These are phyloP conservation scores for Gandaritis pyraliata DNA, from an alignment of 2,888 invertebrate genomes.

Conservation along the genomic window DNA sequence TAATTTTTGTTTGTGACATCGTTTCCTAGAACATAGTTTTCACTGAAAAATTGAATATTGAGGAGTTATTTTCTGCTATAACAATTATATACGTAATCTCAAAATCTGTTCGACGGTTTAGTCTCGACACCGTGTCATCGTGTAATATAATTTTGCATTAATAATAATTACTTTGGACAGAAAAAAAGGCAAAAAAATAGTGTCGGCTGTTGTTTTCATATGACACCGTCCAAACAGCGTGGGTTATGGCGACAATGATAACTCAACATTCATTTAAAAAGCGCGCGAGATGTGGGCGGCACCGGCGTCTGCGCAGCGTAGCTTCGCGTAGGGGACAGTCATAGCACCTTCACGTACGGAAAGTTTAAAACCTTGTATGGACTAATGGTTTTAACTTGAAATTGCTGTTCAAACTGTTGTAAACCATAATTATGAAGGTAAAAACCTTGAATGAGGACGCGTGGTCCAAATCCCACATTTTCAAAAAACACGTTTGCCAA, in stretches of 20 bases:
- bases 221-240: conserved; percentile 47
- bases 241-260: conserved; percentile 74
- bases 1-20: neutral
- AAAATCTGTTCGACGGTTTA: neutral
- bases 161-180: neutral
- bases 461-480: too few relatives aligned
- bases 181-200: neutral
- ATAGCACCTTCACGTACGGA: conserved; percentile 42
- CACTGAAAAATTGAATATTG: neutral
- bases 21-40: neutral
- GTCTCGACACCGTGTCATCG: too few relatives aligned
- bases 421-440: too few relatives aligned
- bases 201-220: conserved; percentile 15
- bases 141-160: neutral
- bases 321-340: conserved; percentile 24
- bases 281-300: conserved; percentile 40
- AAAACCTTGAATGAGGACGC: too few relatives aligned
- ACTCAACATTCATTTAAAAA: conserved; percentile 56
- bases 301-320: conserved; percentile 42
- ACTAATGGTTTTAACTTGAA: neutral
- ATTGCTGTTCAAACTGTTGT: too few relatives aligned
- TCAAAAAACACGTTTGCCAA: too few relatives aligned
- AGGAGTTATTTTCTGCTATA: neutral
- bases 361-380: conserved; percentile 48
- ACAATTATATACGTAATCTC: too few relatives aligned